Conservation (phyloP, 2,888 invertebrate species). For the Byasa hedistus region DNA sequence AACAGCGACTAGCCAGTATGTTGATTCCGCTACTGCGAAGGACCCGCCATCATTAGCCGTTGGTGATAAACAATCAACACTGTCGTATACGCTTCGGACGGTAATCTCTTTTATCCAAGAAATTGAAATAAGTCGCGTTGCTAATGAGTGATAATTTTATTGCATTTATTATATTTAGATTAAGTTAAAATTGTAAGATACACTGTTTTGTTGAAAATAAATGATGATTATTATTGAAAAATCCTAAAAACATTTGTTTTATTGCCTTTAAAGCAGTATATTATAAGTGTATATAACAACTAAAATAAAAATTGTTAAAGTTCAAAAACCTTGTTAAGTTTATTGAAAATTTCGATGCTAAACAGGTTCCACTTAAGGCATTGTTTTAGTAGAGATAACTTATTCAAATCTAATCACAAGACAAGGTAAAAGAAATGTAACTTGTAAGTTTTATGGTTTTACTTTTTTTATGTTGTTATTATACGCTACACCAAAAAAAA, state of each 20-base stretch:
- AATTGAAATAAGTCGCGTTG: slow-evolving; percentile 9
- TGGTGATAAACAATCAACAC: background rate
- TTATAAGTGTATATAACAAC: background rate
- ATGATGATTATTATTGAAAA: slow-evolving; percentile 76
- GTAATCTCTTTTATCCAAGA: slow-evolving; percentile 12
- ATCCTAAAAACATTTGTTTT: slow-evolving; percentile 48
- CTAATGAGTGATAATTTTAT: slow-evolving; percentile 47
- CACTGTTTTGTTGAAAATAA: slow-evolving; percentile 77
- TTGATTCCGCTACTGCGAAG: slow-evolving; percentile 75
- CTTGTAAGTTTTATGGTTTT: too few relatives aligned
- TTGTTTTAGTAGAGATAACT: too few relatives aligned
- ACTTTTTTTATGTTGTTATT: too few relatives aligned
- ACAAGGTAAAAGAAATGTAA: too few relatives aligned
- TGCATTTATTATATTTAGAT: slow-evolving; percentile 65
- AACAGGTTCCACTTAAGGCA: too few relatives aligned
- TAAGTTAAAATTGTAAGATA: slow-evolving; percentile 45
- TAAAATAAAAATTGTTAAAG: background rate
- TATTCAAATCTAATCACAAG: too few relatives aligned
- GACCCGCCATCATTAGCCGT: slow-evolving; percentile 58
- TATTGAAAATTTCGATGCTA: background rate
- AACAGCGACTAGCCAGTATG: slow-evolving; percentile 73
- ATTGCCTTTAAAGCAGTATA: slow-evolving; percentile 9
- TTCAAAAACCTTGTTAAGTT: background rate
- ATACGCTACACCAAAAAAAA: too few relatives aligned
- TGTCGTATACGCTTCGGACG: slow-evolving; percentile 14